Conservation (phyloP, 37 sponge, comb jelly and placozoan genomes). For the Hexactinellida sp. region DNA sequence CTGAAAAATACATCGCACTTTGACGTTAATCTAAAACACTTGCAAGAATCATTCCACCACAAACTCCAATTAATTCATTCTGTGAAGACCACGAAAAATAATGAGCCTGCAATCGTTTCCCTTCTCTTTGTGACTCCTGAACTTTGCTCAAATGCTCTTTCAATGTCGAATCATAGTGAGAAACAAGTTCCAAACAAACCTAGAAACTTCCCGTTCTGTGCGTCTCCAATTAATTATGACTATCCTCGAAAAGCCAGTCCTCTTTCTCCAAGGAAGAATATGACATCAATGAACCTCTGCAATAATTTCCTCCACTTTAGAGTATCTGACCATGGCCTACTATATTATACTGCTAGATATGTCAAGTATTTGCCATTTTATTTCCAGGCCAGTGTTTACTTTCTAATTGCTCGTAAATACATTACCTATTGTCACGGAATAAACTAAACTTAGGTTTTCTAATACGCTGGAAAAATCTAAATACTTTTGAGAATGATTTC, state of each 20-base stretch:
- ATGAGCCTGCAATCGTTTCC: background rate
- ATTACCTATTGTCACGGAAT: no score
- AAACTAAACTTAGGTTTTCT: no score
- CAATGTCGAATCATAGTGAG: background rate
- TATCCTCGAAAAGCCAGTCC: background rate
- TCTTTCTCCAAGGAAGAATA: background rate
- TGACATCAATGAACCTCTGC: background rate
- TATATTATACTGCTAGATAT: no score
- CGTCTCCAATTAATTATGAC: background rate
- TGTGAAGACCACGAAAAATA: background rate
- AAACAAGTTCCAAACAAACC: background rate
- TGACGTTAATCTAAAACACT: background rate
- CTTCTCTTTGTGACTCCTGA: background rate
- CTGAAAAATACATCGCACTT: background rate
- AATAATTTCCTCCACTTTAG: background rate
- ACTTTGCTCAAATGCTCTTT: background rate
- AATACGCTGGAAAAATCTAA: no score
- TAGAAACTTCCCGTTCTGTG: background rate
- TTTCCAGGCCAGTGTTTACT: no score
- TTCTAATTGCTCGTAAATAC: no score
- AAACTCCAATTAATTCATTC: background rate
- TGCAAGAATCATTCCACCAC: background rate
- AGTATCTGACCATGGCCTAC: background rate
- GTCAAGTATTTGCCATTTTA: no score
- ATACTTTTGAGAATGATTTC: no score